These are phyloP conservation scores for Trachelipus rathkii DNA, from an alignment of 1,140 invertebrate species.

Conservation along the genomic window DNA sequence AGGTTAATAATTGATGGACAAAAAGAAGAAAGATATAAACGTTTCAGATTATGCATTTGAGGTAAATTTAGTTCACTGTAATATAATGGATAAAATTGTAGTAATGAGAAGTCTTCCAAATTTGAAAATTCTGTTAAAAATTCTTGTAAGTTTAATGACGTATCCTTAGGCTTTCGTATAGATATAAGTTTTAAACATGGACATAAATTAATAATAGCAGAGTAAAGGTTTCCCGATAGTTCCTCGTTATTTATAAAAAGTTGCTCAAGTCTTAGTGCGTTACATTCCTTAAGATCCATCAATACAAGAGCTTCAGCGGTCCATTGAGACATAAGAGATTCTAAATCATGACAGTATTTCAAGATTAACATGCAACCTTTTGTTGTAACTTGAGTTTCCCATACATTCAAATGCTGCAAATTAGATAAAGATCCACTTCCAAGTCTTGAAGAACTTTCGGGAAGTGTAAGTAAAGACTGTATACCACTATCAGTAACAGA, in stretches of 20 bases:
- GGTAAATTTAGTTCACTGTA: background rate
- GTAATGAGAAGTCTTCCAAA: background rate
- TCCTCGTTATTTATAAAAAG: background rate
- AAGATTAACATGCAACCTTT: background rate
- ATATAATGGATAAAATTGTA: background rate
- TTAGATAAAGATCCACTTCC: background rate
- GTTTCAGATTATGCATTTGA: background rate
- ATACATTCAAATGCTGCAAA: slow-evolving; percentile 1
- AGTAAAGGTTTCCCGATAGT: background rate
- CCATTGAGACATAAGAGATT: background rate
- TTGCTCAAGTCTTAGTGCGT: background rate
- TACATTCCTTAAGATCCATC: background rate
- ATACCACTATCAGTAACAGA: background rate
- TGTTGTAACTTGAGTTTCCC: background rate
- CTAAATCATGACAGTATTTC: background rate
- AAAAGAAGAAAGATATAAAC: background rate
- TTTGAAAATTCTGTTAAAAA: background rate
- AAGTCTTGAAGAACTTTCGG: background rate
- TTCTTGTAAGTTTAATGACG: background rate
- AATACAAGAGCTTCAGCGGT: background rate
- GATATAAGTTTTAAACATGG: background rate
- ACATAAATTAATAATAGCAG: background rate
- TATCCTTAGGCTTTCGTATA: background rate
- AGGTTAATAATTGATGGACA: background rate
- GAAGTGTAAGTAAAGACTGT: background rate